Conservation (phyloP, 92 coral and sea anemone genomes). For the Bergia puertoricense region DNA sequence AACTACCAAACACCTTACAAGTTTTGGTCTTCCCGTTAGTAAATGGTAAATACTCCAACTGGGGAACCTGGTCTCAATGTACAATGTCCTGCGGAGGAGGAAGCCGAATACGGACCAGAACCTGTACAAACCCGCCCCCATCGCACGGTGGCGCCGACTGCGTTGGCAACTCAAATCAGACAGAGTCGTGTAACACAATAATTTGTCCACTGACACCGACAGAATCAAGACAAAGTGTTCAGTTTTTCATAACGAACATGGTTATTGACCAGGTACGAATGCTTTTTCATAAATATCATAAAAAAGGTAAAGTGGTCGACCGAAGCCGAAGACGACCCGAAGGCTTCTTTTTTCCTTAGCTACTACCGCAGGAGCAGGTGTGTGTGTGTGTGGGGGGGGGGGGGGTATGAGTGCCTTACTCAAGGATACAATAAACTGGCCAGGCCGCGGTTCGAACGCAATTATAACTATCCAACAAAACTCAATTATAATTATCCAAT, state of each 20-base stretch:
- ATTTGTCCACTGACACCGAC: constrained; percentile 26
- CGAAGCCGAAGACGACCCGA: too few species aligned
- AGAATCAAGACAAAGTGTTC: constrained; percentile 28
- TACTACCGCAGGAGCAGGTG: too few species aligned
- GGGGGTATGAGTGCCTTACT: too few species aligned
- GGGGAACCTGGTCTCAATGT: constrained; percentile 36
- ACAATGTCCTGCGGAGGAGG: constrained; percentile 31
- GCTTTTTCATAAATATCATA: not conserved
- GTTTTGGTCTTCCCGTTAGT: not conserved
- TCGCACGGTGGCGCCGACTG: constrained; percentile 30
- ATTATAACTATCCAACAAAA: too few species aligned
- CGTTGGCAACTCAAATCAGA: constrained; percentile 17
- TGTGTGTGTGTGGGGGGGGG: too few species aligned
- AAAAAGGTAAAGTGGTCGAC: too few species aligned
- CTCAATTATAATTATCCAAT: too few species aligned
- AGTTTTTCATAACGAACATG: constrained; percentile 12
- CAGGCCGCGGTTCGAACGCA: too few species aligned
- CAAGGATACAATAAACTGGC: too few species aligned
- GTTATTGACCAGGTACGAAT: constrained; percentile 34
- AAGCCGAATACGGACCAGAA: constrained; percentile 10
- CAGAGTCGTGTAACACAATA: constrained; percentile 14
- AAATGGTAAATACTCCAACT: constrained; percentile 5
- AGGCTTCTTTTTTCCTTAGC: too few species aligned
- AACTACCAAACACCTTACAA: not conserved
- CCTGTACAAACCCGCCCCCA: constrained; percentile 41